phyloP scores from a whole-genome alignment of 1,140 invertebrate genomes.

The Leptinotarsa lineolata region DNA sequence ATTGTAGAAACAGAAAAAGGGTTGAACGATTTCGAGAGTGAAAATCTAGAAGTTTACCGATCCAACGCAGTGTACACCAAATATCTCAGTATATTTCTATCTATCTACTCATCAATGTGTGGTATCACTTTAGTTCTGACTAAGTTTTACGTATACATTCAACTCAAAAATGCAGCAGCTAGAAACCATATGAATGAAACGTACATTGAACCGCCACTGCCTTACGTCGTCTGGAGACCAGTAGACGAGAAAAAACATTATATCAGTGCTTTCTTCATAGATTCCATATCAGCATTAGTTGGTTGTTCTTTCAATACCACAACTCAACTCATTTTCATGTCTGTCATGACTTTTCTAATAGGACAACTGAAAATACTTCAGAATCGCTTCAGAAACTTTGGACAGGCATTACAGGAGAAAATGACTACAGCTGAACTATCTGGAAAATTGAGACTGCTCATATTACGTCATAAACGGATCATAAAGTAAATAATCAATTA shows the following conservation, averaged over 20 bases:
- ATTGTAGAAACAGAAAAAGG: background rate
- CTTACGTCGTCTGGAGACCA: constrained; percentile 13
- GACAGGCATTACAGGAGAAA: background rate
- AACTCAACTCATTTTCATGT: constrained; percentile 11
- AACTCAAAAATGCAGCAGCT: background rate
- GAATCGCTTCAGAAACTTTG: constrained; percentile 5
- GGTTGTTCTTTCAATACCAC: constrained; percentile 7
- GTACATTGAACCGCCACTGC: background rate
- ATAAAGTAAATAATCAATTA: background rate
- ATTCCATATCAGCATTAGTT: constrained; percentile 2
- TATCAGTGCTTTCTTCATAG: background rate
- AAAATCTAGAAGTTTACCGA: background rate
- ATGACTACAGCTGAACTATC: background rate
- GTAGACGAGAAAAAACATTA: constrained; percentile 12
- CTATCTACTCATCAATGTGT: background rate
- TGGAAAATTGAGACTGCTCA: background rate
- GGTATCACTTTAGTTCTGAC: constrained; percentile 1
- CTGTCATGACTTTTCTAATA: background rate
- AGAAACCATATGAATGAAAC: background rate
- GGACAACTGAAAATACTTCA: background rate
- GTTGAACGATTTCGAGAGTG: background rate
- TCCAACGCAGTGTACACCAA: background rate
- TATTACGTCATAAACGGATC: background rate
- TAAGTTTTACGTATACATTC: background rate
- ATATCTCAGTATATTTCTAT: background rate